Evolutionary conservation across 2,797 vertebrate species (phyloP).

Genomic region (Mormyrus hasselquistii): DNA sequence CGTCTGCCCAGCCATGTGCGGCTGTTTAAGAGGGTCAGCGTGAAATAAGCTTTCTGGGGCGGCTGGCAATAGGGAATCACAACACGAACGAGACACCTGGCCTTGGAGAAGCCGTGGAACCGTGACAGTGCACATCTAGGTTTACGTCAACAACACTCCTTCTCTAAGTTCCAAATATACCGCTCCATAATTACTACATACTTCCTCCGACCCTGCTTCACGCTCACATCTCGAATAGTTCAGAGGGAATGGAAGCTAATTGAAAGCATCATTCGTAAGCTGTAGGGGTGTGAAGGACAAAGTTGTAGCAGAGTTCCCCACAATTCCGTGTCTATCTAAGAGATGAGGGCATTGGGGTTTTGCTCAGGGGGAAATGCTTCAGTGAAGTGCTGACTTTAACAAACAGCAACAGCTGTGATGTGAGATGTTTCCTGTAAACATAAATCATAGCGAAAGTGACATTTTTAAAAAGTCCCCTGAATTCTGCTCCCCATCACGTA

Average conservation of each 20-base stretch:
- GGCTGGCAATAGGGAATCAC: too few relatives aligned
- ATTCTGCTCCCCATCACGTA: background rate
- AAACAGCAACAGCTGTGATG: constrained; percentile 9
- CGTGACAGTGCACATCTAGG: background rate
- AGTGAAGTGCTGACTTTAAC: background rate
- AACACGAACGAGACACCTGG: background rate
- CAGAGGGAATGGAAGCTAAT: background rate
- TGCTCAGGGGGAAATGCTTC: background rate
- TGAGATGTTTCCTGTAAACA: background rate
- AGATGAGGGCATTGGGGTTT: background rate
- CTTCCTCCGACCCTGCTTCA: background rate
- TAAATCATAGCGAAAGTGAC: background rate
- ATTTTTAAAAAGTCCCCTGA: background rate
- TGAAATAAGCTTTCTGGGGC: background rate
- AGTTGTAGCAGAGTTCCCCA: background rate
- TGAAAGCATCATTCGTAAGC: background rate
- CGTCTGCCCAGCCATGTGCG: background rate
- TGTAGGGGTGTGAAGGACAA: background rate
- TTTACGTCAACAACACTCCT: background rate
- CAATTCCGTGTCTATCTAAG: background rate
- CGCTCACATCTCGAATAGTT: background rate
- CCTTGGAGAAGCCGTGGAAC: background rate
- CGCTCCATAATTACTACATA: background rate
- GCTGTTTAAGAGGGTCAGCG: background rate
- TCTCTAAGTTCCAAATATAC: background rate